Base-by-base conservation (phyloP, 2,888 invertebrate species). In the Ferrisia virgata region DNA sequence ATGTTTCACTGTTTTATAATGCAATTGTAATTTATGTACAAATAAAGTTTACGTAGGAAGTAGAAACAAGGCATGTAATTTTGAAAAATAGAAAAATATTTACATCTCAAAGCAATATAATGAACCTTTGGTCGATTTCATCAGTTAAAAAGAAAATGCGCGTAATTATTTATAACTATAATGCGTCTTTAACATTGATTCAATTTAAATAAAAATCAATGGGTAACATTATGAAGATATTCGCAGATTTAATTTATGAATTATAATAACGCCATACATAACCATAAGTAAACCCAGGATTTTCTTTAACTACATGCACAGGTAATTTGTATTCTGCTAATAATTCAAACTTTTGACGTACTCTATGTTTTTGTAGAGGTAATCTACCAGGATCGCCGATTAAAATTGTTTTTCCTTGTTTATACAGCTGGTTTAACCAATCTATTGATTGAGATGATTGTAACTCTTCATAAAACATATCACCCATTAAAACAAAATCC, bases 391-490 rank as follows among this genome's bases (percentile, higher is more conserved):
- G 92, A 87, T 92, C 92, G 0, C 92, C 92, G 58, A 92, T 89
- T 43, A 91, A 87, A 40, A 92, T 89, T 88, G 86, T 88, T 88
- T 89, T 90, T 0, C 89, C 89, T 8, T 87, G 84, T 0, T 82
- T 85, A 15, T 87, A 87, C 28, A 91, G 86, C 2, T 86, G 86
- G 22, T 87, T 86, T 0, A 93, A 88, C 92, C 93, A 93, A 0
- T 89, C 87, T 85, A 91, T 90, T 40, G 92, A 87, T 15, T 87
- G 80, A 5, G 88, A 89, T 0, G 91, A 90, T 85, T 92, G 91
- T 78, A 91, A 90, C 85, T 91, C 90, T 87, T 93, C 93, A 87
- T 93, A 93, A 86, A 93, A 92, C 90, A 93, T 91, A 87, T 93
- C 93, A 0, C 93, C 93, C 47, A 93, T 89, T n/a, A 93, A 88